Percentiles rank a stretch among this genome's conserved stretches.
These are phyloP conservation scores for Eutolmus rufibarbis DNA, from an alignment of 2,888 invertebrate species.

Conservation along the genomic window DNA sequence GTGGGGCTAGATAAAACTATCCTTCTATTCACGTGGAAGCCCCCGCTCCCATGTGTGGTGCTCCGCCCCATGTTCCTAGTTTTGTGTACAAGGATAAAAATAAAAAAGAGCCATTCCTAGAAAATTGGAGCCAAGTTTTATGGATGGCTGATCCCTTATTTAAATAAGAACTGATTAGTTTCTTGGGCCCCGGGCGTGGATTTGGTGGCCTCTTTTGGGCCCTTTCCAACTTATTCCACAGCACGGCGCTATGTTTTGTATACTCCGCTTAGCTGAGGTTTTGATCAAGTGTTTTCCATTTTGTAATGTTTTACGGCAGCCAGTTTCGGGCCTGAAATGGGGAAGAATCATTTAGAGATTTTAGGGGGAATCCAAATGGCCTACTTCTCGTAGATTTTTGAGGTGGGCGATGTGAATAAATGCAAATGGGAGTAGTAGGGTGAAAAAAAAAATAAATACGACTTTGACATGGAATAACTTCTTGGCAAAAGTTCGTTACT, in stretches of 20 bases:
- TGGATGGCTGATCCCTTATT: constrained; percentile 23
- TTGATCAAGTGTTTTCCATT: neutral
- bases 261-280: neutral
- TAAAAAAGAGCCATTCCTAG: neutral
- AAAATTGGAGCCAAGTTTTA: constrained; percentile 28
- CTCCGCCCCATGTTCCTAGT: neutral
- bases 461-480: neutral
- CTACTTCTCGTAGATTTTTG: neutral
- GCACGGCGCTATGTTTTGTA: neutral
- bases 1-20: neutral
- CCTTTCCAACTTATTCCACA: neutral
- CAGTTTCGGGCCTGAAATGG: neutral
- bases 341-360: neutral
- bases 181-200: neutral
- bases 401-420: neutral
- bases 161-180: constrained; percentile 30
- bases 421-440: neutral
- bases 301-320: neutral
- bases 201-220: neutral
- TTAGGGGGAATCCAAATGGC: neutral
- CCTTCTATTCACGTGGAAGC: neutral
- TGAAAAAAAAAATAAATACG: neutral
- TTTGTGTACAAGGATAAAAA: neutral
- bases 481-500: neutral
- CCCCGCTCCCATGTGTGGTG: neutral